Percentiles rank a stretch among this genome's conserved stretches.
Evolutionary conservation across 2,113 vertebrate species (phyloP).

Genomic region (Heliornis fulica): DNA sequence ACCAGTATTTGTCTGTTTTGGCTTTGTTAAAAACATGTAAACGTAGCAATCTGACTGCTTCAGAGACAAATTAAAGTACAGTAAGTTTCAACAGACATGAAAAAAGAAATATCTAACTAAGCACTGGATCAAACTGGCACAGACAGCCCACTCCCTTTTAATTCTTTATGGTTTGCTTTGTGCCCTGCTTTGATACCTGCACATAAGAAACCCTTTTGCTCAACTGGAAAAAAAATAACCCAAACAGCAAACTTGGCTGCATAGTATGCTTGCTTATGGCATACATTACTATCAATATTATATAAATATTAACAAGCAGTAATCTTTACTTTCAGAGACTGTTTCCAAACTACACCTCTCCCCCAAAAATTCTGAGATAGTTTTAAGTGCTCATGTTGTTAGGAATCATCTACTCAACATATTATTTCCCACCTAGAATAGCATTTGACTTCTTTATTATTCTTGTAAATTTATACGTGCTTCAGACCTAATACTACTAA

Average conservation of each 20-base stretch:
- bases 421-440: not conserved
- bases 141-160: accelerated
- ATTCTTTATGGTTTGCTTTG: not conserved
- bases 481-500: not conserved
- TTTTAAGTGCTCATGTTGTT: not conserved
- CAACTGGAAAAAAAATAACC: not conserved
- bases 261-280: not conserved
- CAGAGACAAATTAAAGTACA: not conserved
- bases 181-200: not conserved
- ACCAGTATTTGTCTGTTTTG: not conserved
- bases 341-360: not conserved
- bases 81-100: not conserved
- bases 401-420: not conserved
- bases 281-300: not conserved
- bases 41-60: not conserved
- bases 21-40: not conserved
- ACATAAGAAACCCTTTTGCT: not conserved
- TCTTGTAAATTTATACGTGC: not conserved
- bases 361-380: not conserved
- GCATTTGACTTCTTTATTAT: not conserved
- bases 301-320: not conserved
- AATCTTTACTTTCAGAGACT: not conserved
- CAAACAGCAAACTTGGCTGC: not conserved
- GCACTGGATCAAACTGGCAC: not conserved
- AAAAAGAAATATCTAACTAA: not conserved